Conservation (phyloP, 2,888 invertebrate genomes). For the Eupelmus urozonus region DNA sequence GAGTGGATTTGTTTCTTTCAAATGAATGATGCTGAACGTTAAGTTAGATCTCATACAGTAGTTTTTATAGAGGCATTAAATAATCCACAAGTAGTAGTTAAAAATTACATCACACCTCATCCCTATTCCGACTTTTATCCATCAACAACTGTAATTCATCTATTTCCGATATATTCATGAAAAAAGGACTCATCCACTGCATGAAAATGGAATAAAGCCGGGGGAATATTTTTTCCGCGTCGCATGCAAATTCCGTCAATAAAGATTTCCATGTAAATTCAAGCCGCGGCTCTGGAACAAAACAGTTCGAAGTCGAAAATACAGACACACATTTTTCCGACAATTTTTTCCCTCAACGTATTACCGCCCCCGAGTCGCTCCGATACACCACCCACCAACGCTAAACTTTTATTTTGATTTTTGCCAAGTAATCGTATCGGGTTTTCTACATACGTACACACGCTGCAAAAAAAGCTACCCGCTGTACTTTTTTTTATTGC, state of each 20-base stretch:
- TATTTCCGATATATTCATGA: not conserved
- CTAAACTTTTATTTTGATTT: conserved; percentile 24
- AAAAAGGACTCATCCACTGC: not conserved
- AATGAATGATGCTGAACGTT: too few species aligned
- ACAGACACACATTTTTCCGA: not conserved
- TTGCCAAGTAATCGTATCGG: conserved; percentile 36
- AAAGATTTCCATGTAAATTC: conserved; percentile 24
- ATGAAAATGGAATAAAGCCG: not conserved
- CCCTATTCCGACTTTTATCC: too few species aligned
- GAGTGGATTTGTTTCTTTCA: too few species aligned
- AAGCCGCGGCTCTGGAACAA: not conserved
- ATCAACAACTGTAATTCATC: not conserved
- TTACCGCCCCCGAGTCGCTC: not conserved
- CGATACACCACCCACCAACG: not conserved
- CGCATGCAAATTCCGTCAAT: conserved; percentile 8
- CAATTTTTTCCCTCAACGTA: conserved; percentile 8
- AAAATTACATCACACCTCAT: too few species aligned
- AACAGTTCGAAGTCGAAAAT: conserved; percentile 8
- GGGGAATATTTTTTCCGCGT: not conserved
- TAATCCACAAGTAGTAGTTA: too few species aligned
- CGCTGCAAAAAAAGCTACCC: not conserved
- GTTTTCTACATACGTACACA: not conserved
- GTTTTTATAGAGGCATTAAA: too few species aligned
- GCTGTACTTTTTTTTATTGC: conserved; percentile 5
- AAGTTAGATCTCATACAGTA: too few species aligned